These are phyloP conservation scores for Morpho deidamia DNA, from an alignment of 2,888 invertebrate genomes.

Conservation along the genomic window DNA sequence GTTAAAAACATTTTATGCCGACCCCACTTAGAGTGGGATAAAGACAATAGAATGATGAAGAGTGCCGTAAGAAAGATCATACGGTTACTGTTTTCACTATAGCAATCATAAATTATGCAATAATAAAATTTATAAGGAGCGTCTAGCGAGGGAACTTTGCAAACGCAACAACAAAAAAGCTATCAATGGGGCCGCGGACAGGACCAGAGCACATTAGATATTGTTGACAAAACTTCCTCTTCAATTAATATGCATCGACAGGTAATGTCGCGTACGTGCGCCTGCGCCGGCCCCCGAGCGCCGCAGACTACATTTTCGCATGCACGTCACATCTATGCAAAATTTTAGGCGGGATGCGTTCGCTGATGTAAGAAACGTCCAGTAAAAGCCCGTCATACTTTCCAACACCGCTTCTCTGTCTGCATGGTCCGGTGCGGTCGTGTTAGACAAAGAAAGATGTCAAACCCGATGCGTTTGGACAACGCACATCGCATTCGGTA, in stretches of 20 bases:
- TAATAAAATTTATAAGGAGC: conserved; percentile 59
- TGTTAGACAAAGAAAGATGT: conserved; percentile 62
- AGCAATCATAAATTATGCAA: conserved; percentile 62
- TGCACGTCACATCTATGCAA: conserved; percentile 75
- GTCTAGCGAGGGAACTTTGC: conserved; percentile 54
- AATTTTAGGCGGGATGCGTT: conserved; percentile 78
- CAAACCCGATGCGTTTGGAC: conserved; percentile 54
- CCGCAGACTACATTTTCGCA: conserved; percentile 55
- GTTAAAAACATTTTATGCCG: no score
- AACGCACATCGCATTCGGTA: conserved; percentile 69
- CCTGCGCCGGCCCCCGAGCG: conserved; percentile 42
- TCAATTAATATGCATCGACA: conserved; percentile 74
- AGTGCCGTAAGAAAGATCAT: no score
- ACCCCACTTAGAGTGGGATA: no score
- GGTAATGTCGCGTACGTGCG: conserved; percentile 69
- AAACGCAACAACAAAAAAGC: conserved; percentile 54
- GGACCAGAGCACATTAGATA: conserved; percentile 73
- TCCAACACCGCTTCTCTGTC: conserved; percentile 61
- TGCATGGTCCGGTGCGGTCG: conserved; percentile 36
- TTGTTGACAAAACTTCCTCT: conserved; percentile 78
- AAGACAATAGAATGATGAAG: no score
- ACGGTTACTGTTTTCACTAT: conserved; percentile 43
- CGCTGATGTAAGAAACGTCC: conserved; percentile 55
- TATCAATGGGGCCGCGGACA: conserved; percentile 67
- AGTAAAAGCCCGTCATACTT: conserved; percentile 60